Evolutionary conservation across 2,888 invertebrate genomes (phyloP).

Genomic region (Parnassius smintheus): DNA sequence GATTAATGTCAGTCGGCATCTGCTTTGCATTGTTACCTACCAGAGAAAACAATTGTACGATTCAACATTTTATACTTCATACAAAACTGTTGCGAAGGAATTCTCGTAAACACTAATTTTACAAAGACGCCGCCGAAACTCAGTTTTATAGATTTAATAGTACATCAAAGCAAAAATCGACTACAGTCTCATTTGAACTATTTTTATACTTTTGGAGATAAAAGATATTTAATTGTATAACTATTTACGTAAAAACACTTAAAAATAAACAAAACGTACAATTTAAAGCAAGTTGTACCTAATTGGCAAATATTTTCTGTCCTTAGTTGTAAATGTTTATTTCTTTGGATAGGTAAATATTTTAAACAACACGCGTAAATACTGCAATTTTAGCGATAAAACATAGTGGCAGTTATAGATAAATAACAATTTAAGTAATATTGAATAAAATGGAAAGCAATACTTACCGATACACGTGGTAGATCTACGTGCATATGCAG

Average conservation of each 20-base stretch:
- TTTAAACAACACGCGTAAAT: neutral
- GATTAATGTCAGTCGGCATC: slow-evolving; percentile 6
- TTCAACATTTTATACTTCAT: slow-evolving; percentile 8
- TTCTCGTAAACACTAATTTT: slow-evolving; percentile 17
- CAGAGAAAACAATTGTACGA: slow-evolving; percentile 9
- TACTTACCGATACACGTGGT: slow-evolving; percentile 65
- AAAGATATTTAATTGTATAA: too few relatives aligned
- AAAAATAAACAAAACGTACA: too few relatives aligned
- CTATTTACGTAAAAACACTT: too few relatives aligned
- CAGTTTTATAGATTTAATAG: slow-evolving; percentile 7
- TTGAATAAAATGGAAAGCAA: slow-evolving; percentile 24
- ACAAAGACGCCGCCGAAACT: slow-evolving; percentile 8
- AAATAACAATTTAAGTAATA: slow-evolving; percentile 11
- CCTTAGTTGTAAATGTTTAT: too few relatives aligned
- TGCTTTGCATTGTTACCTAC: slow-evolving; percentile 13
- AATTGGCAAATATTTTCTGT: too few relatives aligned
- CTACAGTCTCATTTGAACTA: slow-evolving; percentile 7
- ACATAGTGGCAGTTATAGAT: slow-evolving; percentile 17
- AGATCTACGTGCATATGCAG: slow-evolving; percentile 41
- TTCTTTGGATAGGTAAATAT: too few relatives aligned
- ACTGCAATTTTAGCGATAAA: neutral
- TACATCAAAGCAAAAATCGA: slow-evolving; percentile 13
- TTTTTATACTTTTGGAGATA: neutral
- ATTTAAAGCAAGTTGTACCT: too few relatives aligned
- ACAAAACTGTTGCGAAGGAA: slow-evolving; percentile 13